Conservation (phyloP, 2,888 invertebrate species). For the Melanotus villosus region DNA sequence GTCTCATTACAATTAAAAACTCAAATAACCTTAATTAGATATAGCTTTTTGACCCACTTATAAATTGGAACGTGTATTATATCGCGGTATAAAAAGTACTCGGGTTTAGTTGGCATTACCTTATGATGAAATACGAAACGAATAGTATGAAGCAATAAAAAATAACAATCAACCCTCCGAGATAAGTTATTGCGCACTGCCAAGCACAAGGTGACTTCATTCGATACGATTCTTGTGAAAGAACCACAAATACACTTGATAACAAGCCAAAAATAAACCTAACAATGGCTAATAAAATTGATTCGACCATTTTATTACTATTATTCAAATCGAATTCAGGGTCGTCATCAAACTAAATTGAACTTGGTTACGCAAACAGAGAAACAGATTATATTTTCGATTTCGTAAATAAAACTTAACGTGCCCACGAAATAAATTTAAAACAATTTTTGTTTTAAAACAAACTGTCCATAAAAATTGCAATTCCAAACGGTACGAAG, state of each 20-base stretch:
- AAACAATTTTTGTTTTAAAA: constrained; percentile 2
- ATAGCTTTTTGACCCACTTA: constrained; percentile 30
- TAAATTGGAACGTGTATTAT: constrained; percentile 27
- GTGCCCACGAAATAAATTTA: constrained; percentile 15
- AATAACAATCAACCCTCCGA: constrained; percentile 21
- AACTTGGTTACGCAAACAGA: constrained; percentile 33
- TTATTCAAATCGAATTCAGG: constrained; percentile 43
- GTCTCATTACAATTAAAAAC: constrained; percentile 39
- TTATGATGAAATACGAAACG: constrained; percentile 18
- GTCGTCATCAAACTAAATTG: constrained; percentile 34
- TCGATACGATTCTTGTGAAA: constrained; percentile 36
- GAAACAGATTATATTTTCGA: constrained; percentile 19
- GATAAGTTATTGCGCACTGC: constrained; percentile 30
- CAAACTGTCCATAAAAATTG: neutral
- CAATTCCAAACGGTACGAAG: neutral
- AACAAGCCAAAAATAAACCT: constrained; percentile 41
- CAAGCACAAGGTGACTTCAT: constrained; percentile 33
- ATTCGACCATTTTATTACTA: constrained; percentile 36
- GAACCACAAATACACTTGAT: constrained; percentile 32
- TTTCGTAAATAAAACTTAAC: constrained; percentile 17
- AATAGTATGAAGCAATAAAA: constrained; percentile 10
- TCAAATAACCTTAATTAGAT: constrained; percentile 35
- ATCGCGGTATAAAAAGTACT: constrained; percentile 2
- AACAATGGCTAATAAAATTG: constrained; percentile 45
- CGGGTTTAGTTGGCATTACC: neutral